Percentiles rank a stretch among this genome's conserved stretches.
Conservation (phyloP, 1,140 invertebrate genomes). For the Panagrolaimus sp. region DNA sequence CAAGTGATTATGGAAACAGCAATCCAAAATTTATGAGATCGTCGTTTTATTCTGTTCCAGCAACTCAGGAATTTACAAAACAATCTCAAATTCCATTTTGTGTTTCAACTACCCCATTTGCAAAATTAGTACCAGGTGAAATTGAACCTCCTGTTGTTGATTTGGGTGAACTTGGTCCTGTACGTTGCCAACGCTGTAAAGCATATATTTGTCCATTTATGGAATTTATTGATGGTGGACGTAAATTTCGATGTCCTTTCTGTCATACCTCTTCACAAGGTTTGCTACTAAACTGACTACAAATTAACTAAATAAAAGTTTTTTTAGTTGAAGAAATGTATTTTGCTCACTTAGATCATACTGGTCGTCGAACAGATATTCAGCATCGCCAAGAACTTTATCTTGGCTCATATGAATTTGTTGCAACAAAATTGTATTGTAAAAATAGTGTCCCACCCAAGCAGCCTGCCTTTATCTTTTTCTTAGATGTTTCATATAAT, state of each 20-base stretch:
- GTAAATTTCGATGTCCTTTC: conserved; percentile 88
- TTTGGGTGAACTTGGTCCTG: conserved; percentile 83
- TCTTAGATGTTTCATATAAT: conserved; percentile 96
- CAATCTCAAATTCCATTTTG: conserved; percentile 86
- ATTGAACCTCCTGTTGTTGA: conserved; percentile 76
- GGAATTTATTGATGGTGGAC: conserved; percentile 94
- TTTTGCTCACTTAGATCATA: conserved; percentile 96
- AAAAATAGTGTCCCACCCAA: conserved; percentile 83
- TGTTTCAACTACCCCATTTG: conserved; percentile 83
- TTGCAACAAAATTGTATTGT: conserved; percentile 95
- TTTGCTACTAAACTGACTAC: neutral
- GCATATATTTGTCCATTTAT: conserved; percentile 98
- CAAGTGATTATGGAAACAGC: conserved; percentile 85
- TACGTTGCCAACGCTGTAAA: conserved; percentile 92
- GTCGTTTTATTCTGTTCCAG: conserved; percentile 90
- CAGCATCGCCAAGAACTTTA: conserved; percentile 88
- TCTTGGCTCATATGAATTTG: conserved; percentile 89
- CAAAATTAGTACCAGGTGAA: conserved; percentile 66
- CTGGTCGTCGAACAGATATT: conserved; percentile 81
- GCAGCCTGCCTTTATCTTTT: conserved; percentile 86
- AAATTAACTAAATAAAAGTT: conserved; percentile 12
- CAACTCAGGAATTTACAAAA: conserved; percentile 86
- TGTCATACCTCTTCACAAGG: conserved; percentile 83
- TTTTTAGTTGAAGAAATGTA: conserved; percentile 82
- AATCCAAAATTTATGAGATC: conserved; percentile 80